Conservation (phyloP, 2,797 vertebrate species). For the Enteromius radiatus region DNA sequence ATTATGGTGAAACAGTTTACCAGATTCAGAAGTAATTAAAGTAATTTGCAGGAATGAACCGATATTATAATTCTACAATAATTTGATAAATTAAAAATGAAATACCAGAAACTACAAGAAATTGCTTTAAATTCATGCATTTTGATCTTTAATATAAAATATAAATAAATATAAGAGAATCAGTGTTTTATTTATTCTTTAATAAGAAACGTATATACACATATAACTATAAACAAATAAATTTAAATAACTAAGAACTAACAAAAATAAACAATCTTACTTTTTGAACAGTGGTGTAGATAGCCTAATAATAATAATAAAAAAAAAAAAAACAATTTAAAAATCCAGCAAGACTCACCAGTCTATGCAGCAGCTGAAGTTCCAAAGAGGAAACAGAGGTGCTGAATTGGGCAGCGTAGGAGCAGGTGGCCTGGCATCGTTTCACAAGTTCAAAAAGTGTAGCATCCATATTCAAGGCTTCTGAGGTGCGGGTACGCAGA, state of each 20-base stretch:
- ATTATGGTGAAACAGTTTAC: background rate
- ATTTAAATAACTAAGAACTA: no score
- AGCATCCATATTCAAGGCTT: conserved; percentile 91
- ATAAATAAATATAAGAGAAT: no score
- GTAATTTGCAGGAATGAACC: background rate
- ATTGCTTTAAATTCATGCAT: background rate
- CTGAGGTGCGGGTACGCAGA: conserved; percentile 91
- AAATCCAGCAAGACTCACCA: conserved; percentile 79
- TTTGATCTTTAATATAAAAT: no score
- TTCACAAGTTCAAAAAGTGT: conserved; percentile 94
- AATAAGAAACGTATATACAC: no score
- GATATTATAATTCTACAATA: background rate
- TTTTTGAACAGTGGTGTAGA: background rate
- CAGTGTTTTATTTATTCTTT: no score
- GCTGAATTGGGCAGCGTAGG: conserved; percentile 94
- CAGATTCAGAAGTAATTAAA: background rate
- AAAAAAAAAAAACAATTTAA: background rate
- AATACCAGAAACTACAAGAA: background rate
- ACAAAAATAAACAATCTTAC: background rate
- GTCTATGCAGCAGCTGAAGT: conserved; percentile 90
- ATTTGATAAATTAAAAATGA: background rate
- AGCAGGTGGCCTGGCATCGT: conserved; percentile 95
- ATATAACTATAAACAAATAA: no score
- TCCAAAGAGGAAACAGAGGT: conserved; percentile 93
- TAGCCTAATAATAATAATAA: no score